phyloP scores from a whole-genome alignment of 2,888 invertebrate species.

The Ochropleura plecta region DNA sequence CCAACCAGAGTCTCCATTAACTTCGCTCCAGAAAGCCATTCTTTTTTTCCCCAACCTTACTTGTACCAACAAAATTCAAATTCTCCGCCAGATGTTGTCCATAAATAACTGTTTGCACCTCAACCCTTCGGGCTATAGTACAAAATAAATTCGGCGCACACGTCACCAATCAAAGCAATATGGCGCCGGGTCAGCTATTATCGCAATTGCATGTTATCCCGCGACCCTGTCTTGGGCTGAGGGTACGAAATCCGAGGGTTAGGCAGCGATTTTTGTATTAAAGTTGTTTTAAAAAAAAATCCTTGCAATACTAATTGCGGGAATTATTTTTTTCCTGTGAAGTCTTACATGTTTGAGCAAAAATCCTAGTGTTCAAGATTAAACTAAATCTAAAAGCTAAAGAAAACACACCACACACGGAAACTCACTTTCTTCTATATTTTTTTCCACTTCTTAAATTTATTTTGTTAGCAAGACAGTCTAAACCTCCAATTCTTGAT shows the following conservation, averaged over 20 bases:
- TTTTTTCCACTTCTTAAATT: background rate
- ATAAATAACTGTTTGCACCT: constrained; percentile 85
- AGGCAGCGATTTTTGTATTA: constrained; percentile 12
- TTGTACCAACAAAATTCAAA: constrained; percentile 72
- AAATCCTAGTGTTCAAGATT: background rate
- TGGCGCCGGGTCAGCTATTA: constrained; percentile 87
- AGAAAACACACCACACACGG: background rate
- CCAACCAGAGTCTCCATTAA: constrained; percentile 32
- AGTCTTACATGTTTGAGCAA: background rate
- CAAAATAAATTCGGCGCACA: constrained; percentile 85
- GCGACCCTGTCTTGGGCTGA: constrained; percentile 79
- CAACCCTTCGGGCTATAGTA: constrained; percentile 87
- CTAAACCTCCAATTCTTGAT: background rate
- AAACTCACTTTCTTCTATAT: background rate
- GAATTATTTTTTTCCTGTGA: background rate
- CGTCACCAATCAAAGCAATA: constrained; percentile 88
- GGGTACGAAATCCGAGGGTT: constrained; percentile 65
- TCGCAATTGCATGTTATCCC: constrained; percentile 81
- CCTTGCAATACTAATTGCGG: background rate
- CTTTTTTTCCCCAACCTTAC: constrained; percentile 64
- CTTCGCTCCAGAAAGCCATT: constrained; percentile 55
- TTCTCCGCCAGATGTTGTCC: constrained; percentile 77
- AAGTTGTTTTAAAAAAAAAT: too few species aligned
- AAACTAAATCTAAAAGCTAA: background rate
- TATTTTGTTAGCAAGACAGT: background rate